phyloP scores from a whole-genome alignment of 1,140 invertebrate species.

The Brachionus angularis region DNA sequence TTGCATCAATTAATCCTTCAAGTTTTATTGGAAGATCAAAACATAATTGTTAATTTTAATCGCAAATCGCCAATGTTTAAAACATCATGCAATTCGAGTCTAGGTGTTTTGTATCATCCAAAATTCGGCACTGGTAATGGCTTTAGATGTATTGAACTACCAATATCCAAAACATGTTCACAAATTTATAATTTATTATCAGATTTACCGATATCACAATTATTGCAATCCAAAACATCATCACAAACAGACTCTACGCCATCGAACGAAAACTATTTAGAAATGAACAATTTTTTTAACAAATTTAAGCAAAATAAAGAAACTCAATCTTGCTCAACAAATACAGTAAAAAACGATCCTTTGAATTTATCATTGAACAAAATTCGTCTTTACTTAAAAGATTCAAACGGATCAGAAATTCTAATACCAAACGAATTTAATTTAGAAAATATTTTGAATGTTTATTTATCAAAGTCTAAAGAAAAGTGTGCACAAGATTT shows the following conservation, averaged over 20 bases:
- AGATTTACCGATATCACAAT: background rate
- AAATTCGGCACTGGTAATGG: constrained; percentile 37
- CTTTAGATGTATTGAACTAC: constrained; percentile 43
- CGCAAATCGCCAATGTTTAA: constrained; percentile 45
- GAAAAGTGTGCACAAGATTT: background rate
- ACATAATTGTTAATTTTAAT: constrained; percentile 67
- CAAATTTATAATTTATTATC: background rate
- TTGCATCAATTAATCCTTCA: constrained; percentile 77
- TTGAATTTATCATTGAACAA: background rate
- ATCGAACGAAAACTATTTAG: background rate
- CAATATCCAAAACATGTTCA: constrained; percentile 51
- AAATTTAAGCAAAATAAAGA: constrained; percentile 45
- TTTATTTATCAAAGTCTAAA: background rate
- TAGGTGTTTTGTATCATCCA: constrained; percentile 45
- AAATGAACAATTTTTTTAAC: background rate
- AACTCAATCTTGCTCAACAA: no score
- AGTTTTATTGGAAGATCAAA: constrained; percentile 77
- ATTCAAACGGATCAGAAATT: background rate
- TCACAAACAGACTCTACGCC: constrained; percentile 39
- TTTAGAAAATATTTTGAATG: background rate
- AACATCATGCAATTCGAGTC: constrained; percentile 41
- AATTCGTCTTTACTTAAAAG: background rate
- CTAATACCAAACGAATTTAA: background rate
- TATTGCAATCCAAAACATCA: background rate
- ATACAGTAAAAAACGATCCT: no score